A percentile compares a stretch with the other conserved stretches of the same genome.
Evolutionary conservation across 2,113 vertebrate genomes (phyloP).

Genomic region (Ivindomyrus marchei): DNA sequence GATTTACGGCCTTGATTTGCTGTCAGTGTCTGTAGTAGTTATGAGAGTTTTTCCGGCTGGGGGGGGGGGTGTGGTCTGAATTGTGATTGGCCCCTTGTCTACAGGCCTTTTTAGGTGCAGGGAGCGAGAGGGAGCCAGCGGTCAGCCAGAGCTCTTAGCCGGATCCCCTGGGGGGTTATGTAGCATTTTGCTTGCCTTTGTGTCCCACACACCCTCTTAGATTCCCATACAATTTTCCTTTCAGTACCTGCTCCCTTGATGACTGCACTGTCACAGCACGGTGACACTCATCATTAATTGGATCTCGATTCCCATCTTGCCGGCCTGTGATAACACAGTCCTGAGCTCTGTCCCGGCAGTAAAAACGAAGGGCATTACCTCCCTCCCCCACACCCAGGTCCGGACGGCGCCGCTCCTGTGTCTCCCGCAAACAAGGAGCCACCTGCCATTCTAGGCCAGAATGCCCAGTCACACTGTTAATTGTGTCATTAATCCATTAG

Average conservation of each 20-base stretch:
- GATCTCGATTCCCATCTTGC: slow-evolving; percentile 7
- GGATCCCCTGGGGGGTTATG: not conserved
- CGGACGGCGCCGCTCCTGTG: not conserved
- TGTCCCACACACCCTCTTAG: not conserved
- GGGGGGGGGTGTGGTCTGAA: not conserved
- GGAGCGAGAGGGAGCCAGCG: not conserved
- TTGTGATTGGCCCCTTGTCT: not conserved
- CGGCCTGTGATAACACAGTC: not conserved
- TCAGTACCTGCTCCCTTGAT: slow-evolving; percentile 13
- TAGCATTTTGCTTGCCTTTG: not conserved
- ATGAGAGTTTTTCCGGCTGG: not conserved
- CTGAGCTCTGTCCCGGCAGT: not conserved
- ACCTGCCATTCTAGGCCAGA: not conserved
- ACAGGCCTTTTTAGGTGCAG: not conserved
- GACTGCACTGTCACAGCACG: slow-evolving; percentile 14
- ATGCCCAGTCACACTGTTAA: not conserved
- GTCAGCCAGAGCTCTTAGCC: not conserved
- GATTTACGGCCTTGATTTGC: not conserved
- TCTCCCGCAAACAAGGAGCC: not conserved
- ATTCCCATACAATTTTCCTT: not conserved
- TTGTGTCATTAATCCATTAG: slow-evolving; percentile 16
- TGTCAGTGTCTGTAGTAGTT: not conserved
- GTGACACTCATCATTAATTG: slow-evolving; percentile 27
- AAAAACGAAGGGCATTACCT: slow-evolving; percentile 1
- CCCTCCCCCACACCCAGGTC: not conserved